Evolutionary conservation across 2,888 invertebrate species (phyloP).

Genomic region (Eugnorisma glareosa): DNA sequence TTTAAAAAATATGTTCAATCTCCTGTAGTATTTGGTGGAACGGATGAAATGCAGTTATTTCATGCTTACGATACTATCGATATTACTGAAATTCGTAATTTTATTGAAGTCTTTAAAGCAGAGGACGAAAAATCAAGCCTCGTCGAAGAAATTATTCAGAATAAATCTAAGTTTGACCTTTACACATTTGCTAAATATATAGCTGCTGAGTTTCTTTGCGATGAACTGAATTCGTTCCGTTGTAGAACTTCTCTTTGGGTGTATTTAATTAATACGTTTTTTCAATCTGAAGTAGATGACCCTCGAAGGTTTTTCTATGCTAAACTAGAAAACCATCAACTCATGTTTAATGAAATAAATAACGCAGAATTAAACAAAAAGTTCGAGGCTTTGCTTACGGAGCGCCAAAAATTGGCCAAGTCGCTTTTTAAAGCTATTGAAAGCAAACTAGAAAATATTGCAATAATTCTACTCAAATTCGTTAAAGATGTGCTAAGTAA

Average conservation of each 20-base stretch:
- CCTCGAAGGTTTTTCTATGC: neutral
- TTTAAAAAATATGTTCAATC: slow-evolving; percentile 2
- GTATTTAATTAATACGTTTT: neutral
- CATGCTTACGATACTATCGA: neutral
- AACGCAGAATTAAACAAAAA: neutral
- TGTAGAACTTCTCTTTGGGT: neutral
- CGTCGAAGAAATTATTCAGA: neutral
- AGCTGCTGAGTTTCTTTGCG: neutral
- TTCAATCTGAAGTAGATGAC: neutral
- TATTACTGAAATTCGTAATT: slow-evolving; percentile 1
- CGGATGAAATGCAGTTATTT: neutral
- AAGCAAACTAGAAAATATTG: neutral
- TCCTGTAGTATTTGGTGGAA: neutral
- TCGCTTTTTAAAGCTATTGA: neutral
- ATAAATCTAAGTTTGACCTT: neutral
- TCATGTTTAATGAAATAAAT: neutral
- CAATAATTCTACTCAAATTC: slow-evolving; percentile 31
- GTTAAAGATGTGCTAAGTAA: slow-evolving; percentile 5
- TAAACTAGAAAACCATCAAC: neutral
- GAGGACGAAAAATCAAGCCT: neutral
- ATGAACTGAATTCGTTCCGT: neutral
- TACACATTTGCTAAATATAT: neutral
- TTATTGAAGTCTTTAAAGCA: neutral
- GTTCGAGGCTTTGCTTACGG: neutral
- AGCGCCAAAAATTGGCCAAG: neutral